A percentile compares a stretch with the other conserved stretches of the same genome.
These are phyloP conservation scores for Musca vetustissima DNA, from an alignment of 1,140 invertebrate species.

Conservation along the genomic window DNA sequence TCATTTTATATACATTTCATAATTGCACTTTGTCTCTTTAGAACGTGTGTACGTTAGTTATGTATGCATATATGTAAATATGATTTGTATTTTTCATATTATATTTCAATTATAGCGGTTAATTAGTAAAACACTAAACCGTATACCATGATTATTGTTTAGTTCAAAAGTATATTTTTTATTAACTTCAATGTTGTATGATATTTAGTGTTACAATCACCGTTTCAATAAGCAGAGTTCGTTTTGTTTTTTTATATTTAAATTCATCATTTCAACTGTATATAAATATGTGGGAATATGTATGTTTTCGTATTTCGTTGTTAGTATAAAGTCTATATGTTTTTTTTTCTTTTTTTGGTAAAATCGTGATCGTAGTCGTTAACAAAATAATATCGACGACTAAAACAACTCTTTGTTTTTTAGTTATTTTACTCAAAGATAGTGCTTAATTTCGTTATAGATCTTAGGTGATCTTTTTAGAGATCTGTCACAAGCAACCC, in stretches of 20 bases:
- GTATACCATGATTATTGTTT: neutral
- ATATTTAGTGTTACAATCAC: conserved; percentile 23
- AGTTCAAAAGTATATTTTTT: too few species aligned
- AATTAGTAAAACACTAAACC: conserved; percentile 19
- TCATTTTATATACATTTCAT: neutral
- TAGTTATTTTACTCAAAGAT: too few species aligned
- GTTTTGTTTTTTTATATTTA: neutral
- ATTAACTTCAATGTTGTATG: too few species aligned
- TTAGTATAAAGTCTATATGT: neutral
- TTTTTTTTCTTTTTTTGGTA: too few species aligned
- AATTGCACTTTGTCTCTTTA: conserved; percentile 10
- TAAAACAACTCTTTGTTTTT: too few species aligned
- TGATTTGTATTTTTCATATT: conserved; percentile 2
- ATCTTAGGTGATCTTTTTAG: conserved; percentile 28
- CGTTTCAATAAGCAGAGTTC: conserved; percentile 11
- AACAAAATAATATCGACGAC: neutral
- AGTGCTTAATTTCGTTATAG: neutral
- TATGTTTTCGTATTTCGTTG: conserved; percentile 9
- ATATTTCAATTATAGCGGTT: neutral
- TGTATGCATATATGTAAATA: neutral
- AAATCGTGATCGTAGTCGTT: neutral
- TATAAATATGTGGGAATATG: neutral
- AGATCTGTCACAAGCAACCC: conserved; percentile 54
- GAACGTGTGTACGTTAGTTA: neutral
- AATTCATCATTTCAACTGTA: neutral